A percentile compares a stretch with the other conserved stretches of the same genome.
These are phyloP conservation scores for Xenopus petersii DNA, from an alignment of 2,797 vertebrate species.

Conservation along the genomic window DNA sequence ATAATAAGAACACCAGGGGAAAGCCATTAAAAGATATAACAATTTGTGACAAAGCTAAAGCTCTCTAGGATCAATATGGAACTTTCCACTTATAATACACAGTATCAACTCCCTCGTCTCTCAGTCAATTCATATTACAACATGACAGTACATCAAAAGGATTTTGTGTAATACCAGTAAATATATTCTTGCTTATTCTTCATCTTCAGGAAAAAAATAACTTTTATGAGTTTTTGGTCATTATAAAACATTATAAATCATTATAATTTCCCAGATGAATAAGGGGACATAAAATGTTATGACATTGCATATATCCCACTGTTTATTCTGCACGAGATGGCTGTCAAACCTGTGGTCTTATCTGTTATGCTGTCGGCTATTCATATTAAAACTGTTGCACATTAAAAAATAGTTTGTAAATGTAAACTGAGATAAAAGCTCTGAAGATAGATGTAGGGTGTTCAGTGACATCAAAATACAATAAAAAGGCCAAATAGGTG, in stretches of 20 bases:
- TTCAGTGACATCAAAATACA: too few relatives aligned
- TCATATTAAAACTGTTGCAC: too few relatives aligned
- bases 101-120: neutral
- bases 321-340: too few relatives aligned
- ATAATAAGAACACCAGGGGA: conserved; percentile 5
- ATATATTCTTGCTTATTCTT: neutral
- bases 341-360: too few relatives aligned
- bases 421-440: too few relatives aligned
- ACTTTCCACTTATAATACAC: neutral
- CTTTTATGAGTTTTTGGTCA: conserved; percentile 1
- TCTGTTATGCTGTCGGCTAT: too few relatives aligned
- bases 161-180: neutral
- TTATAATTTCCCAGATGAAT: conserved; percentile 5
- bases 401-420: too few relatives aligned
- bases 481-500: too few relatives aligned
- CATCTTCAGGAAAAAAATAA: neutral
- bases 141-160: neutral
- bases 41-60: neutral
- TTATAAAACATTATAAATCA: conserved; percentile 19
- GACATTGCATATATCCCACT: too few relatives aligned
- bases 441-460: too few relatives aligned
- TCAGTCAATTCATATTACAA: neutral
- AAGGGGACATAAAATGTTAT: neutral
- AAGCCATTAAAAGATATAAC: conserved; percentile 1
- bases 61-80: neutral